Base-by-base conservation (phyloP, 2,888 invertebrate genomes). In the Autographa gamma region DNA sequence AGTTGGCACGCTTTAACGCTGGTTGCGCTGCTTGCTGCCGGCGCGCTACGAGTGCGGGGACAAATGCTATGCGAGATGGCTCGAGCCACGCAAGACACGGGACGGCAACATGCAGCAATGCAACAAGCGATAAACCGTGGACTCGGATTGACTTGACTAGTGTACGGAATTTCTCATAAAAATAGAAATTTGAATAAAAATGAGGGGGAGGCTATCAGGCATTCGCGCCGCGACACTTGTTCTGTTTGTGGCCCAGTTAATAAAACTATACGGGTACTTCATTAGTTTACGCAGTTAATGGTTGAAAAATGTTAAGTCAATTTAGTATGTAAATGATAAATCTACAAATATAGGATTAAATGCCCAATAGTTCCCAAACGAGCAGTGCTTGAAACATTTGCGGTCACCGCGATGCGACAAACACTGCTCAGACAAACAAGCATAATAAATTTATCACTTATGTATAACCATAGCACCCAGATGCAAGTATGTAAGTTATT, bases 271-370 rank as follows among this genome's bases (percentile, higher is more conserved):
- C 92, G 92, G 92, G 90, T 93, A 92, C 88, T 91, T 90, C 83
- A 95, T 95, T 95, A 95, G 95, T 95, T 93, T 91, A 95, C 95
- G 93, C 90, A 92, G 95, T 95, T 95, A 95, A 95, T 95, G 95
- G 93, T 94, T 95, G 94, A 93, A 92, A 90, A 90, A 93, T 95
- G 95, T 95, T 95, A 95, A 94, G 93, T 92, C 93, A 93, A 95
- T 95, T 95, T 95, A 95, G 95, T 95, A 94, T 95, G 95, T 94
- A 93, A 94, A 95, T 95, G 95, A 93, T 93, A 93, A 91, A 83
- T 94, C 95, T 95, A 95, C 94, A 93, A 85, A 91, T 93, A 95
- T 91, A 95, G 94, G 93, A 95, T 96, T 96, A 96, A 95, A 96
- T 96, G 96, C 96, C 96, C 96, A 96, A 96, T 95, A 96, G 96